phyloP scores from a whole-genome alignment of 2,113 vertebrate species.

The Corythornis cristatus region DNA sequence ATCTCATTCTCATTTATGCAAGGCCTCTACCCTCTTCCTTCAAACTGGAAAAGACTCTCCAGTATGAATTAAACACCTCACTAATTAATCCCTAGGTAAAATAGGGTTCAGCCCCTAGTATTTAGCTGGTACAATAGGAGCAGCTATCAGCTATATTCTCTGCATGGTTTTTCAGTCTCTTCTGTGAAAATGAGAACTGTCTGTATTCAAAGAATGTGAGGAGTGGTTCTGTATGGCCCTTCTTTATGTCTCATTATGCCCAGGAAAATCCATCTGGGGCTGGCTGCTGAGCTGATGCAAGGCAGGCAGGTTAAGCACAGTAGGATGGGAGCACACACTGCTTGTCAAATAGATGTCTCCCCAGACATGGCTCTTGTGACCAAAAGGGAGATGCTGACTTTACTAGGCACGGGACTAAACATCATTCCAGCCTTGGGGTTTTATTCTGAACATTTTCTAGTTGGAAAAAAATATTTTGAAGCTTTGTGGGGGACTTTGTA shows the following conservation, averaged over 20 bases:
- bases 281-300: neutral
- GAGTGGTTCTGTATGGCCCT: neutral
- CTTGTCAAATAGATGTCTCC: neutral
- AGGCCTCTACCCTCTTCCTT: neutral
- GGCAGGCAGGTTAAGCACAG: neutral
- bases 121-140: neutral
- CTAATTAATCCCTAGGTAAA: slow-evolving; percentile 25
- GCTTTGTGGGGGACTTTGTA: neutral
- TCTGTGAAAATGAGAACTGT: neutral
- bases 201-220: neutral
- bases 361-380: neutral
- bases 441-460: accelerated
- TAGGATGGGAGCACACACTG: neutral
- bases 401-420: neutral
- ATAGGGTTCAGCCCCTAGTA: neutral
- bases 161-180: neutral
- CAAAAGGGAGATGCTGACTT: neutral
- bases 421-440: neutral
- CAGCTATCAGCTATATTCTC: neutral
- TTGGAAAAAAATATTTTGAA: neutral
- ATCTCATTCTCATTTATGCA: neutral
- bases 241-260: neutral
- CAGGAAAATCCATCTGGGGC: neutral
- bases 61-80: neutral
- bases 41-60: neutral